phyloP scores from a whole-genome alignment of 1,140 invertebrate genomes.

The Stegodyphus dumicola region DNA sequence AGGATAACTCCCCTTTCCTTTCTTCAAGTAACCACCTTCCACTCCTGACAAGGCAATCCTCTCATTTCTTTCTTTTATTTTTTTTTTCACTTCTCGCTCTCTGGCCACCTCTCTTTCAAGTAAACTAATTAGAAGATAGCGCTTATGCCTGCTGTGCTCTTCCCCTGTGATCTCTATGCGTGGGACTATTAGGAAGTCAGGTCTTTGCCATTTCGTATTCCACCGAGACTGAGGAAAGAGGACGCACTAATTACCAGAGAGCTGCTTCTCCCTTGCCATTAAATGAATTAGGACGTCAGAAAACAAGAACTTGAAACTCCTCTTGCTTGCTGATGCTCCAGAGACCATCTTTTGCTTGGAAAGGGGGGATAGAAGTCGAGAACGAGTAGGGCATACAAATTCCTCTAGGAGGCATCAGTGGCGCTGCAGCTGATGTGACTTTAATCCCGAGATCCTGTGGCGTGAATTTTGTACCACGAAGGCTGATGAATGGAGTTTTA shows the following conservation, averaged over 20 bases:
- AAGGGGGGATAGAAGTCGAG: not conserved
- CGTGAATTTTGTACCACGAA: not conserved
- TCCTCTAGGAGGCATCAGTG: conserved; percentile 35
- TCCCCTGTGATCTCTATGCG: not conserved
- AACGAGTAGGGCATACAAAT: conserved; percentile 35
- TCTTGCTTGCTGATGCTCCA: conserved; percentile 29
- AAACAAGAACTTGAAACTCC: conserved; percentile 57
- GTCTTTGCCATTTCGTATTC: conserved; percentile 26
- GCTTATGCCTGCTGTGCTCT: not conserved
- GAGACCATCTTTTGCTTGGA: not conserved
- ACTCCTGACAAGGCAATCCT: conserved; percentile 20
- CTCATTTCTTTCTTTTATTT: conserved; percentile 7
- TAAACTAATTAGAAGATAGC: conserved; percentile 51
- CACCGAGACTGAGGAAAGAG: conserved; percentile 26
- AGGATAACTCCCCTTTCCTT: not conserved
- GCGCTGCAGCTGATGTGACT: conserved; percentile 23
- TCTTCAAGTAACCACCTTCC: not conserved
- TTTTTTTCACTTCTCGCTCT: conserved; percentile 1
- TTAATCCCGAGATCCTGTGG: conserved; percentile 28
- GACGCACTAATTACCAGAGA: conserved; percentile 55
- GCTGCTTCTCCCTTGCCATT: conserved; percentile 49
- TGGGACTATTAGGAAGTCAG: conserved; percentile 32
- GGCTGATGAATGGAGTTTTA: conserved; percentile 57
- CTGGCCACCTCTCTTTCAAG: conserved; percentile 8
- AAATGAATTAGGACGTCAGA: conserved; percentile 59